phyloP scores from a whole-genome alignment of 2,113 vertebrate genomes.

The Fregetta grallaria region DNA sequence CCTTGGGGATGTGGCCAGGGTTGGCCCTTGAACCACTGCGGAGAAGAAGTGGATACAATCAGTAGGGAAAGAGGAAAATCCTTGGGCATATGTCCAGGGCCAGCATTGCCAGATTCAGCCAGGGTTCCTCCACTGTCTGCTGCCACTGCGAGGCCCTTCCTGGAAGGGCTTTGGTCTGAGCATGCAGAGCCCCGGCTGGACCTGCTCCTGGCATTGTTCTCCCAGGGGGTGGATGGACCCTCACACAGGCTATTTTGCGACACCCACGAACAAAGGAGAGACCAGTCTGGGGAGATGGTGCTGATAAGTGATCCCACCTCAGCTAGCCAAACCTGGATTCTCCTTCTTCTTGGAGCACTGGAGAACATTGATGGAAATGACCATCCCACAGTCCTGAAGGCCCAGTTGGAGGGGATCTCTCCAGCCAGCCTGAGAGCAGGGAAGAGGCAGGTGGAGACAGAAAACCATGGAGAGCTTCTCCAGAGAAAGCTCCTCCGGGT shows the following conservation, averaged over 20 bases:
- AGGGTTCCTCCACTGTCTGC: neutral
- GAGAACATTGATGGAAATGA: neutral
- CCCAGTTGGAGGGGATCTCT: neutral
- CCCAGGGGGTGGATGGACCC: neutral
- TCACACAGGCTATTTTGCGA: neutral
- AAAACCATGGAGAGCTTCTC: neutral
- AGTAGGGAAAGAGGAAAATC: neutral
- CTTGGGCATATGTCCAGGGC: neutral
- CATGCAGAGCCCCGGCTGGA: neutral
- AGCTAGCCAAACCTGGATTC: neutral
- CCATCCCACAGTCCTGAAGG: neutral
- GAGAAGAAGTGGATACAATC: neutral
- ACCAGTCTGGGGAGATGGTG: neutral
- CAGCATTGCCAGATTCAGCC: neutral
- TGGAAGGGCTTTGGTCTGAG: neutral
- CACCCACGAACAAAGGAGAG: neutral
- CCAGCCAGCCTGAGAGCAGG: neutral
- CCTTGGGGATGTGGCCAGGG: constrained; percentile 32
- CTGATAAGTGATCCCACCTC: neutral
- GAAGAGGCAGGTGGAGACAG: neutral
- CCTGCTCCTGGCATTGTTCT: neutral
- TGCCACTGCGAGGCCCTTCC: neutral
- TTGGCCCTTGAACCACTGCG: constrained; percentile 36
- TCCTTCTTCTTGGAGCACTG: neutral
- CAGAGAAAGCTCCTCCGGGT: neutral